Conservation (phyloP, 1,140 invertebrate genomes). For the Antheraea mylitta region DNA sequence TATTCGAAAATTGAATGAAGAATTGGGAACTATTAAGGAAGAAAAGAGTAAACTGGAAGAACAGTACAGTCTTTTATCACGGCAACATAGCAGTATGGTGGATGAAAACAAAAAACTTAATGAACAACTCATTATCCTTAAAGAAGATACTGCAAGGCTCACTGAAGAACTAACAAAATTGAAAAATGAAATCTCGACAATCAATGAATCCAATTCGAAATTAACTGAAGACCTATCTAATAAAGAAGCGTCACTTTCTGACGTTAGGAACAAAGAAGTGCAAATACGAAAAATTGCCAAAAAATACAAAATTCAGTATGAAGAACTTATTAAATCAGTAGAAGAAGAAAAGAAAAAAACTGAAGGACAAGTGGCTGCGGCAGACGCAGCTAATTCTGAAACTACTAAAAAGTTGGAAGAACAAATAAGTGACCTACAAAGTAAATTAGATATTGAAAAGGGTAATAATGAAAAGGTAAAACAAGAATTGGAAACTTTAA, state of each 20-base stretch:
- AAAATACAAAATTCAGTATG: slow-evolving; percentile 93
- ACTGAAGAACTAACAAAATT: slow-evolving; percentile 80
- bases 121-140: slow-evolving; percentile 73
- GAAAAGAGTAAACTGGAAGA: slow-evolving; percentile 89
- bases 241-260: slow-evolving; percentile 85
- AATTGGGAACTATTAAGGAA: slow-evolving; percentile 80
- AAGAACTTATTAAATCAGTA: slow-evolving; percentile 83
- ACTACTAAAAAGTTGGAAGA: slow-evolving; percentile 72
- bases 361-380: slow-evolving; percentile 69
- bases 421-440: slow-evolving; percentile 82
- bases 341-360: slow-evolving; percentile 82
- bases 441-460: slow-evolving; percentile 79
- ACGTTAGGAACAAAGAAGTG: slow-evolving; percentile 87
- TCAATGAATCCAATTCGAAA: slow-evolving; percentile 81
- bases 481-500: slow-evolving; percentile 85
- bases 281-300: slow-evolving; percentile 95
- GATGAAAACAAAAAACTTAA: slow-evolving; percentile 80
- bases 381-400: slow-evolving; percentile 57
- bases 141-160: slow-evolving; percentile 73
- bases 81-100: slow-evolving; percentile 73
- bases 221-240: slow-evolving; percentile 84
- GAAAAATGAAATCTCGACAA: slow-evolving; percentile 75
- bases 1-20: slow-evolving; percentile 83
- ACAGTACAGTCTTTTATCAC: slow-evolving; percentile 81
- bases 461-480: slow-evolving; percentile 83